These are phyloP conservation scores for Manduca sexta DNA, from an alignment of 1,140 invertebrate species.

Conservation along the genomic window DNA sequence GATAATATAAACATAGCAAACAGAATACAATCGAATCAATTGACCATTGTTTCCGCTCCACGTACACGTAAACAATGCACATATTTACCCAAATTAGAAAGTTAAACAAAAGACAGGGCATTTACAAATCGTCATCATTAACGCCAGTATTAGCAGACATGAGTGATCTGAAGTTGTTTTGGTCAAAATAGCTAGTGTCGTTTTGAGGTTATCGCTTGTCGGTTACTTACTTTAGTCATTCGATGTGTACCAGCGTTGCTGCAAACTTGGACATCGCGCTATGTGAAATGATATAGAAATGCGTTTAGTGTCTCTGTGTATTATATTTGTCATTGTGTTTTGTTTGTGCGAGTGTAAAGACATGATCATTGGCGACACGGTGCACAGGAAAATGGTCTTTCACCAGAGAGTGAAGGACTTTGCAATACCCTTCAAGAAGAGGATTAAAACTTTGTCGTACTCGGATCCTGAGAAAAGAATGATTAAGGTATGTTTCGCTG, in stretches of 20 bases:
- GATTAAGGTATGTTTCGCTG: slow-evolving; percentile 44
- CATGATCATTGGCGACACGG: slow-evolving; percentile 62
- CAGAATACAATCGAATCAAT: slow-evolving; percentile 6
- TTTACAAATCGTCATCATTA: slow-evolving; percentile 2
- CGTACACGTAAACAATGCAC: slow-evolving; percentile 4
- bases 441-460: slow-evolving; percentile 52
- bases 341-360: slow-evolving; percentile 42
- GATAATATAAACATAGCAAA: slow-evolving; percentile 8
- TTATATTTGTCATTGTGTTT: slow-evolving; percentile 33
- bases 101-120: neutral
- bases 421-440: slow-evolving; percentile 65
- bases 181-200: slow-evolving; percentile 1
- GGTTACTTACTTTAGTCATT: slow-evolving; percentile 11
- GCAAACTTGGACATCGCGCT: slow-evolving; percentile 21
- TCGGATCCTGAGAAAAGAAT: slow-evolving; percentile 58
- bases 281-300: slow-evolving; percentile 43
- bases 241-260: slow-evolving; percentile 30
- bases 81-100: neutral
- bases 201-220: slow-evolving; percentile 5
- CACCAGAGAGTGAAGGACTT: slow-evolving; percentile 65
- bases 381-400: slow-evolving; percentile 67
- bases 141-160: neutral
- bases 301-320: slow-evolving; percentile 37
- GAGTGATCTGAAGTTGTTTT: slow-evolving; percentile 17
- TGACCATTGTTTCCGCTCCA: slow-evolving; percentile 8